Base-by-base conservation (phyloP, 2,797 vertebrate genomes). In the Gymnoscopelus braueri region DNA sequence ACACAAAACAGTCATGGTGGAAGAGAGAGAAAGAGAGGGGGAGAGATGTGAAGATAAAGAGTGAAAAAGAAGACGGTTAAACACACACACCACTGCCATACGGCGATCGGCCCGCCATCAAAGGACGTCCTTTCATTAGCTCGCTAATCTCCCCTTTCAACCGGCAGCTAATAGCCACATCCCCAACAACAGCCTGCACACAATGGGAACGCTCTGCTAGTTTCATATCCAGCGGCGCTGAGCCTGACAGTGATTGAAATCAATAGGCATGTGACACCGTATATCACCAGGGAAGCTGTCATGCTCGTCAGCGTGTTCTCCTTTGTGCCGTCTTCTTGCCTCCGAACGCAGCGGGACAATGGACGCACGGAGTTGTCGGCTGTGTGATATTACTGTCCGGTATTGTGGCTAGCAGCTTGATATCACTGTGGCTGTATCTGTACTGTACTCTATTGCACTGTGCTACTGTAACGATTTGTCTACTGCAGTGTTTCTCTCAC, bases 81-180 rank as follows among this genome's bases (percentile, higher is more conserved):
- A 39, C 35, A 39, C 35, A 39, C 35, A 39, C 39, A 44, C 39
- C 39, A 3, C 26, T 3, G 39, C 39, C 39, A 44, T 44, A 44
- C 39, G 39, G 7, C 39, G 39, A 44, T 44, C 6, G 39, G 39
- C 8, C 9, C 2, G 7, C 39, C 39, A 44, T 44, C 39, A 44
- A 8, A 44, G 39, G 39, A 44, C 39, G 39, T 44, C 39, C 39
- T 44, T 44, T 44, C 39, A 44, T 44, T 44, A 44, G 39, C 39
- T 44, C 6, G 39, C 39, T 44, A 44, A 44, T 44, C 39, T 44
- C 39, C 9, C 39, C 39, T 44, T 44, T 44, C 39, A 44, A 47
- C 24, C 35, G 11, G 48, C 62, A 63, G 53, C 53, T 68, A 61
- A 70, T 69, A 70, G 47, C 32, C 63, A 58, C 9, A 51, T 67